Evolutionary conservation across 2,797 vertebrate species (phyloP), one percentile per base, ranked within the genome.

Genomic region (Sphenopsis melanotis): DNA sequence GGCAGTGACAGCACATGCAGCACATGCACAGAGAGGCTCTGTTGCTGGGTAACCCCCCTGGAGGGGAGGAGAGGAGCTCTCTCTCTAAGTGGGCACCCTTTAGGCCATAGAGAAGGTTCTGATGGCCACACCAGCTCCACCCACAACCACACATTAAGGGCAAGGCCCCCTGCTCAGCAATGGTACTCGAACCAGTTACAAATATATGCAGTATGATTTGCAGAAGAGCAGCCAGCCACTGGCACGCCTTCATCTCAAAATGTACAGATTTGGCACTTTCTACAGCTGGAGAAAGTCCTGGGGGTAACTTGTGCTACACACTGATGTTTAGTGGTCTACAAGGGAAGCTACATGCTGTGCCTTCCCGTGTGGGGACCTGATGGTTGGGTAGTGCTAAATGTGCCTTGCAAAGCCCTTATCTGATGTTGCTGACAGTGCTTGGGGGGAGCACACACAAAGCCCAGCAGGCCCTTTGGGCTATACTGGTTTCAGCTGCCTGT

Each of bases 331-430:
- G 24, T 34, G 46, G 42, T 66, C 52, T 64, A 1, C 0, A 57
- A 18, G 32, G 24, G 69, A 80, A 85, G 39, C 34, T 37, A 14
- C 27, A 39, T 0, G 7, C 41, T 75, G 52, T 17, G 34, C 34
- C 49, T 56, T 66, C 60, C 60, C 0, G 0, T 1, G 1, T 2
- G 50, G 60, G 2, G 11, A n/a, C 59, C 50, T 42, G 56, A 55
- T 50, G 83, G 64, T 1, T 64, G 61, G 34, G 36, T 29, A 65
- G 37, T 0, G 0, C 55, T 77, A 14, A 89, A 57, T 22, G 49
- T 44, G 44, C 59, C 39, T 7, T 2, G 1, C 4, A 3, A 87
- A 63, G 7, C 24, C 42, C n/a, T 49, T 57, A 53, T 30, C 69
- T 47, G 72, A 57, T 50, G 29, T 1, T 85, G 74, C 44, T 81